These are phyloP conservation scores for Heloderma charlesbogerti DNA, from an alignment of 2,113 vertebrate genomes.

Conservation along the genomic window DNA sequence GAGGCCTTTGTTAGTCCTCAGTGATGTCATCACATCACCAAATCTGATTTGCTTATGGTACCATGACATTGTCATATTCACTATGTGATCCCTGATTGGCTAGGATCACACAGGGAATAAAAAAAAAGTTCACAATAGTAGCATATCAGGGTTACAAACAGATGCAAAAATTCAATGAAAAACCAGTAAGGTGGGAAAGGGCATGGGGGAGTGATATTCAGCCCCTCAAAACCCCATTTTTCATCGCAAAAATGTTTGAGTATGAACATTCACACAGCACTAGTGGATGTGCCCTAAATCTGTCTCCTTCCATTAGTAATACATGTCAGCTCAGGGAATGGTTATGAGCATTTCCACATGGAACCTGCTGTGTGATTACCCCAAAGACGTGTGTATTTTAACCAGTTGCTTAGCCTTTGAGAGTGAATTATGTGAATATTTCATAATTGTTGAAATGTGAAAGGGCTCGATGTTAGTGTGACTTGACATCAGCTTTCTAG, in stretches of 20 bases:
- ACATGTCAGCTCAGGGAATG: neutral
- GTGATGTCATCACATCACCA: neutral
- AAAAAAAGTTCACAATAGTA: too few species aligned
- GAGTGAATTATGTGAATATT: neutral
- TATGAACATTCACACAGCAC: neutral
- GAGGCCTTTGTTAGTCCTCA: neutral
- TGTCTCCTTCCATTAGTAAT: slow-evolving; percentile 18
- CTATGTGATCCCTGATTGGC: neutral
- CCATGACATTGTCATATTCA: neutral
- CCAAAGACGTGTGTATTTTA: neutral
- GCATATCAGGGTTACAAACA: neutral
- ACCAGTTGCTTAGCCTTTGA: neutral
- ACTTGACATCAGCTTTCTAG: neutral
- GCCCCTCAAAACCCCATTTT: neutral
- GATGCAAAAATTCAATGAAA: neutral
- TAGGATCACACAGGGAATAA: neutral
- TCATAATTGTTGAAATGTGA: neutral
- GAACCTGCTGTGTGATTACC: neutral
- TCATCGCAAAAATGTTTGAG: neutral
- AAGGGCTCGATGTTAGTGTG: neutral
- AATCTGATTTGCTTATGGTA: too few species aligned
- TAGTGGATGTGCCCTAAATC: neutral
- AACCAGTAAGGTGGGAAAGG: too few species aligned
- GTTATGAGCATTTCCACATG: neutral
- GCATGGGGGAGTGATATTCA: neutral